Evolutionary conservation across 1,140 invertebrate species (phyloP).

Genomic region (Drosophila quadrilineata): DNA sequence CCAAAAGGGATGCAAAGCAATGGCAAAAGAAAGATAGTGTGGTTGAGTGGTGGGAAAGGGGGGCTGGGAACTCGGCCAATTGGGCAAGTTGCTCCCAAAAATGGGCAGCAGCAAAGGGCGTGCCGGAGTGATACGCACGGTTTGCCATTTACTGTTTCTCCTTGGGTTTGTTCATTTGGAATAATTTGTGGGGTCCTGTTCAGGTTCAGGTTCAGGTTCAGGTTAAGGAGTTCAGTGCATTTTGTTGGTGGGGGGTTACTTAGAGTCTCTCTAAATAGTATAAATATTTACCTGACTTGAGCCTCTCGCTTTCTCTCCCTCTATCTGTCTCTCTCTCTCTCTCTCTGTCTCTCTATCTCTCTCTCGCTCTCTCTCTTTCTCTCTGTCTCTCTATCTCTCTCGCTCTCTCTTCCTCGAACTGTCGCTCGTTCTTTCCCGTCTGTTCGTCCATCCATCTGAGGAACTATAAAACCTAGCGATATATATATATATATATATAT

Average conservation of each 20-base stretch:
- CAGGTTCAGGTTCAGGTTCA: conserved; percentile 6
- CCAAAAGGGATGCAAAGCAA: not conserved
- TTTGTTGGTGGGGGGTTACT: no score
- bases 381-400: conserved; percentile 1
- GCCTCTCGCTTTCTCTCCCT: not conserved
- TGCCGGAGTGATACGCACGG: no score
- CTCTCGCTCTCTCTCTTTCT: not conserved
- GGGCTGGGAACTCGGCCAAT: conserved; percentile 7
- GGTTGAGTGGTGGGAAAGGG: no score
- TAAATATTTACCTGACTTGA: not conserved
- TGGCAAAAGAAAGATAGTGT: no score
- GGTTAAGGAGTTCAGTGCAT: conserved; percentile 5
- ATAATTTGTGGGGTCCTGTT: conserved; percentile 38
- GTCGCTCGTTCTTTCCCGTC: no score
- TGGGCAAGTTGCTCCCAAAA: not conserved
- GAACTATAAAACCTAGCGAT: no score
- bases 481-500: no score
- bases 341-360: not conserved
- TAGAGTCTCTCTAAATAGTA: no score
- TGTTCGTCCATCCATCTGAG: no score
- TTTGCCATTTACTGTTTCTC: conserved; percentile 43
- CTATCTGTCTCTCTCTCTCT: not conserved
- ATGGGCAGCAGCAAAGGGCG: conserved; percentile 1
- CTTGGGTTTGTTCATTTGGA: conserved; percentile 59
- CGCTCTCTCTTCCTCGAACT: no score